Percentiles rank a stretch among this genome's conserved stretches.
Conservation (phyloP, 2,797 vertebrate species). For the Cygnus olor region DNA sequence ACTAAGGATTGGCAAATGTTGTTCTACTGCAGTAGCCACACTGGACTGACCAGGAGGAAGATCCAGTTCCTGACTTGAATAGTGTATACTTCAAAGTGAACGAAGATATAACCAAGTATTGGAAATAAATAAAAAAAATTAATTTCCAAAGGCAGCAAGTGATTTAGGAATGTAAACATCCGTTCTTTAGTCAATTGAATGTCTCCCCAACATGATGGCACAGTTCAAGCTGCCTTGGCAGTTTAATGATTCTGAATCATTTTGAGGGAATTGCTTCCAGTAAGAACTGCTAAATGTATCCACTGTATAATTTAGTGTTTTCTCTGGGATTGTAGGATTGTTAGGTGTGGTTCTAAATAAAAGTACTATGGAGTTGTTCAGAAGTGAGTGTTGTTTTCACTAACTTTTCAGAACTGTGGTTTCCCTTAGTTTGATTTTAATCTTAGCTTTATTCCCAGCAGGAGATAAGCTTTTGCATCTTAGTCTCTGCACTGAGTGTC, state of each 20-base stretch:
- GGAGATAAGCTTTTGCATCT: neutral
- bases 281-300: neutral
- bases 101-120: neutral
- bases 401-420: neutral
- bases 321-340: neutral
- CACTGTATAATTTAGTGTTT: neutral
- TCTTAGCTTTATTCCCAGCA: neutral
- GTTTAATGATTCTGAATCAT: neutral
- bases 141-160: neutral
- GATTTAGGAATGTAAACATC: neutral
- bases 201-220: neutral
- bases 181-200: neutral
- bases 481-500: neutral
- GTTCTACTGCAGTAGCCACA: accelerated
- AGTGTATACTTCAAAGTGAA: neutral
- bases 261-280: neutral
- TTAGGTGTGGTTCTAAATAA: neutral
- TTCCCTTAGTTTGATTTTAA: neutral
- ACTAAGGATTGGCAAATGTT: neutral
- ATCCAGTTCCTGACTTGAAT: neutral
- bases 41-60: neutral
- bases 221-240: neutral
- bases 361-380: neutral
- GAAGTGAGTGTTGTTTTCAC: neutral
- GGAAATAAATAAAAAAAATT: neutral